phyloP scores from a whole-genome alignment of 2,888 invertebrate genomes.

The Pinctada fucata region DNA sequence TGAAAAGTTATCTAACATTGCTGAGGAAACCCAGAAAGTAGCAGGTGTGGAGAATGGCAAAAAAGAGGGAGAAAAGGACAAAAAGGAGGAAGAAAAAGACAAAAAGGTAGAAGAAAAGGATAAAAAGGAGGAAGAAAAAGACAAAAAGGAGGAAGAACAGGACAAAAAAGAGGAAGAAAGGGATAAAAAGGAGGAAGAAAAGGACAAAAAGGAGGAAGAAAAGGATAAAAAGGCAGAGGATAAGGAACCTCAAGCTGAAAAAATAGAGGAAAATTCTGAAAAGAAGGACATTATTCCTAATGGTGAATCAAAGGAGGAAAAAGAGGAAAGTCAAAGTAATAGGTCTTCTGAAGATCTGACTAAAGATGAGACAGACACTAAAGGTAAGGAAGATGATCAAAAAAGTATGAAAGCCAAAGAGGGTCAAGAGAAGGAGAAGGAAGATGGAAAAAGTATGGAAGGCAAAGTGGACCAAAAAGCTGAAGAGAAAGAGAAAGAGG shows the following conservation, averaged over 20 bases:
- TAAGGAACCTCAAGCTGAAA: not conserved
- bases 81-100: not conserved
- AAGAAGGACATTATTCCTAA: not conserved
- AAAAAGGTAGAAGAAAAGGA: not conserved
- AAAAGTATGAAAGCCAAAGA: no score
- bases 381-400: not conserved
- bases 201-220: not conserved
- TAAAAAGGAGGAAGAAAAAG: not conserved
- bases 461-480: not conserved
- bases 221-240: slow-evolving; percentile 1
- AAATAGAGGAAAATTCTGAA: not conserved
- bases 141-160: not conserved
- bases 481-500: not conserved
- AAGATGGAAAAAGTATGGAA: no score
- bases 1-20: no score
- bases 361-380: not conserved
- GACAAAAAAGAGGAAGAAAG: not conserved
- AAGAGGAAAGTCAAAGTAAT: not conserved
- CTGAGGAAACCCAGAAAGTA: no score
- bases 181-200: not conserved
- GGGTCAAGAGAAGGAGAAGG: no score
- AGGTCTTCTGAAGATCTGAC: not conserved
- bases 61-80: slow-evolving; percentile 7
- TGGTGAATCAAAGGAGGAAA: not conserved
- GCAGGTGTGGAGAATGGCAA: not conserved